Percentiles rank a stretch among this genome's conserved stretches.
Conservation (phyloP, 2,113 vertebrate species). For the Pelodiscus sinensis region DNA sequence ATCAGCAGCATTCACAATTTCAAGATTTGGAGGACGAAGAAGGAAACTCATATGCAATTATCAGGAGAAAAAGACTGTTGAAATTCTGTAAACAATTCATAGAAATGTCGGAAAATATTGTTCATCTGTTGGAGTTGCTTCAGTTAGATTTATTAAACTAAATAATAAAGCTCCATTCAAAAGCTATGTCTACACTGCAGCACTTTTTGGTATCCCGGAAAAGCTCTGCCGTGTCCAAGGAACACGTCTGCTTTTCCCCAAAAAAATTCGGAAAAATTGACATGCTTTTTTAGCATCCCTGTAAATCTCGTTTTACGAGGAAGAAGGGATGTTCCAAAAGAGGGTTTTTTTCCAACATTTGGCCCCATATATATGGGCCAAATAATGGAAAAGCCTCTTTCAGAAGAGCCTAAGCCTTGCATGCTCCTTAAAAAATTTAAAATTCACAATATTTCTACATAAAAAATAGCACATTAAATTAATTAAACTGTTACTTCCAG, state of each 20-base stretch:
- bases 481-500: background rate
- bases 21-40: background rate
- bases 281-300: no score
- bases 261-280: no score
- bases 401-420: background rate
- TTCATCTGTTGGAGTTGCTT: background rate
- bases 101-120: background rate
- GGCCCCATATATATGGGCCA: no score
- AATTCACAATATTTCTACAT: background rate
- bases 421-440: background rate
- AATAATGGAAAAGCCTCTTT: no score
- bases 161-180: background rate
- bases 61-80: background rate
- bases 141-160: rapidly evolving
- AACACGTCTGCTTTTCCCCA: no score
- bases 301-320: no score
- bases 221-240: no score
- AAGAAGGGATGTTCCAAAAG: no score
- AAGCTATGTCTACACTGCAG: background rate
- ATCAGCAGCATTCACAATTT: background rate
- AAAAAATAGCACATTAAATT: background rate
- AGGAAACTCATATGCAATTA: background rate
- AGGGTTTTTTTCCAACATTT: no score
- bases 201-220: no score
- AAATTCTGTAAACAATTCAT: background rate